Evolutionary conservation across 92 coral and sea anemone species (phyloP).

Genomic region (Anthopleura xanthogrammica): DNA sequence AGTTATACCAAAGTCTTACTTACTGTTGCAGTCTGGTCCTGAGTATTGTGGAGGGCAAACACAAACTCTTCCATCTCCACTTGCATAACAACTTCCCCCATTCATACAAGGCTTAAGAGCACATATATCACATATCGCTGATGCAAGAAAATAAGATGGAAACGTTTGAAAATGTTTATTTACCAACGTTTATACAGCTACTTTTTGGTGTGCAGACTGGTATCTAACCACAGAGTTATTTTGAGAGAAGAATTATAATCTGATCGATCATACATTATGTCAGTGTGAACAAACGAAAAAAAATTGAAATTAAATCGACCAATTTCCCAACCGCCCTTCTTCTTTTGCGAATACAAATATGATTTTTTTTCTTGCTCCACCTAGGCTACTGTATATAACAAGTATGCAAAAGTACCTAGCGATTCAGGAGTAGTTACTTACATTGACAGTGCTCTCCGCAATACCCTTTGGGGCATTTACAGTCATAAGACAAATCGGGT

Average conservation of each 20-base stretch:
- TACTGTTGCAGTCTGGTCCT: conserved; percentile 52
- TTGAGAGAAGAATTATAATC: no score
- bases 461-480: conserved; percentile 52
- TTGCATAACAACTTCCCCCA: conserved; percentile 41
- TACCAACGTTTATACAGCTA: no score
- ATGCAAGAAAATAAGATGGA: not conserved
- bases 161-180: not conserved
- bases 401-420: no score
- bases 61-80: conserved; percentile 34
- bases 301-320: no score
- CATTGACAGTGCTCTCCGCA: conserved; percentile 65
- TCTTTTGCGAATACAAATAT: no score
- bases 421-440: conserved; percentile 23
- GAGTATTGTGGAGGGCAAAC: conserved; percentile 47
- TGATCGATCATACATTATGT: no score
- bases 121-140: conserved; percentile 38
- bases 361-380: no score
- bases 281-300: no score
- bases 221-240: no score
- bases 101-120: conserved; percentile 48
- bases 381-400: no score
- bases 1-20: not conserved
- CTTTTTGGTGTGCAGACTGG: no score
- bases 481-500: conserved; percentile 42
- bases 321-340: no score